A percentile compares a stretch with the other conserved stretches of the same genome.
Conservation (phyloP, 2,113 vertebrate species). For the Dolichotis patagonum region DNA sequence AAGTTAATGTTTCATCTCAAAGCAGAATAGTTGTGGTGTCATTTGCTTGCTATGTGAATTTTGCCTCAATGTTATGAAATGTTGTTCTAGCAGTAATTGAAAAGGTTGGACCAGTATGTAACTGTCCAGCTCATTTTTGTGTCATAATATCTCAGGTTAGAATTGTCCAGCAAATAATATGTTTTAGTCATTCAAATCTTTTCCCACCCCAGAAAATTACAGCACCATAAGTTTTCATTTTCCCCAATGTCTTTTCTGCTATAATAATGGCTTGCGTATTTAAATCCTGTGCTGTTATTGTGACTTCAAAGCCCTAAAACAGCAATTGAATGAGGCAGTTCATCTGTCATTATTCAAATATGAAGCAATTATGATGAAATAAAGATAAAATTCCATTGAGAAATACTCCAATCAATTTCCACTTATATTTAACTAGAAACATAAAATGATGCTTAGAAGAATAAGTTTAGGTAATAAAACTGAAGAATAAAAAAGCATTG, state of each 20-base stretch:
- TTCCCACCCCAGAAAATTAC: slow-evolving; percentile 81
- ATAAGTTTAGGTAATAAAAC: slow-evolving; percentile 87
- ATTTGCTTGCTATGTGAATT: slow-evolving; percentile 71
- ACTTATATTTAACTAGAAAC: slow-evolving; percentile 89
- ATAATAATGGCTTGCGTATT: slow-evolving; percentile 87
- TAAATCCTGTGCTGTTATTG: slow-evolving; percentile 88
- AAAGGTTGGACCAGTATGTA: background rate
- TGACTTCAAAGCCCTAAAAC: slow-evolving; percentile 89
- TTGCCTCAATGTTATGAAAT: slow-evolving; percentile 67
- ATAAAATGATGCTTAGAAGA: slow-evolving; percentile 86
- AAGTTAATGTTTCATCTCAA: slow-evolving; percentile 59
- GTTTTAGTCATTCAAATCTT: slow-evolving; percentile 66
- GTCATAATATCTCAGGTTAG: slow-evolving; percentile 59
- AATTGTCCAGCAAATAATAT: slow-evolving; percentile 59
- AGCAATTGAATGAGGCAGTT: slow-evolving; percentile 87
- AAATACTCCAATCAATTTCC: slow-evolving; percentile 88
- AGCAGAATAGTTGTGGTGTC: slow-evolving; percentile 75
- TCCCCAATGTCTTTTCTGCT: slow-evolving; percentile 84
- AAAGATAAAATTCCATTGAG: slow-evolving; percentile 90
- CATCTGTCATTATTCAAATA: slow-evolving; percentile 92
- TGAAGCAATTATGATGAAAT: slow-evolving; percentile 91
- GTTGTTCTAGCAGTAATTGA: slow-evolving; percentile 69
- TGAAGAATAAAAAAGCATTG: slow-evolving; percentile 80
- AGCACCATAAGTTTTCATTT: slow-evolving; percentile 85
- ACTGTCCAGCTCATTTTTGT: slow-evolving; percentile 53